Percentiles rank a stretch among this genome's conserved stretches.
Evolutionary conservation across 2,113 vertebrate species (phyloP).

Genomic region (Vidua macroura): DNA sequence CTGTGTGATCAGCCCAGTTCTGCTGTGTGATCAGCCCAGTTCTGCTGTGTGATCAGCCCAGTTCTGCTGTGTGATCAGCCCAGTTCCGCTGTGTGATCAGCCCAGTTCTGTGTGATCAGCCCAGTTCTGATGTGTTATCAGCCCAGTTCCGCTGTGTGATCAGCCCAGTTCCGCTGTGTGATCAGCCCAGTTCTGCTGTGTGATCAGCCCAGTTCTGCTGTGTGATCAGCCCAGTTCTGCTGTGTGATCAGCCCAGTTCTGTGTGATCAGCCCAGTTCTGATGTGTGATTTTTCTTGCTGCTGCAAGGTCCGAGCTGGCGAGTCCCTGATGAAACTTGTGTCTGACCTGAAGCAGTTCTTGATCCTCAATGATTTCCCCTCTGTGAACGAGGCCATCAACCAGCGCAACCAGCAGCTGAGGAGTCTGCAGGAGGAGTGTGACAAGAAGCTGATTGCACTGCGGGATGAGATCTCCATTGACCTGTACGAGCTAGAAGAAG

Average conservation of each 20-base stretch:
- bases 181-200: no score
- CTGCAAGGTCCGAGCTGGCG: conserved; percentile 89
- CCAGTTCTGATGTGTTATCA: no score
- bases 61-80: neutral
- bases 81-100: neutral
- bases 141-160: no score
- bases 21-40: no score
- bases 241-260: no score
- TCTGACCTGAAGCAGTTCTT: conserved; percentile 98
- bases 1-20: no score
- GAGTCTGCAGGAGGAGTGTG: conserved; percentile 91
- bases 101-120: no score
- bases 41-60: neutral
- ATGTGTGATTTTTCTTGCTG: neutral
- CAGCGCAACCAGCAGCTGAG: conserved; percentile 93
- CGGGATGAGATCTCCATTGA: conserved; percentile 96
- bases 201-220: no score
- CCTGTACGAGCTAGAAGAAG: conserved; percentile 99
- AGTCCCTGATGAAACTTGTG: conserved; percentile 97
- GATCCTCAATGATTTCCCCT: conserved; percentile 97
- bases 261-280: neutral
- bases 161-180: no score
- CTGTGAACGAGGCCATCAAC: conserved; percentile 94
- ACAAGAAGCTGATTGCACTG: conserved; percentile 91
- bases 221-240: no score